Conservation (phyloP, 2,888 invertebrate genomes). For the Gymnosoma rotundatum region DNA sequence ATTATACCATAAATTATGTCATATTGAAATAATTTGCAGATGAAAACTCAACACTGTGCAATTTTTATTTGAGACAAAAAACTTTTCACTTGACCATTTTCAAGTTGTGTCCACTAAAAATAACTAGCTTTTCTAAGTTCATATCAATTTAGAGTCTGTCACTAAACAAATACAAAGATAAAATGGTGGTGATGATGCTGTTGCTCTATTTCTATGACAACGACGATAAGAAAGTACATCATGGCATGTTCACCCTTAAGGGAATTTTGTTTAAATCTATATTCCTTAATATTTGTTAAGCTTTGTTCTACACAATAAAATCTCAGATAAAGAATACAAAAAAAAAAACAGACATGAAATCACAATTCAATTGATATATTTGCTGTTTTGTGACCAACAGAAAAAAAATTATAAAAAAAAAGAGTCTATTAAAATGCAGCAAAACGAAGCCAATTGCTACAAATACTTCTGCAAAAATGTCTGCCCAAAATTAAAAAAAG, state of each 20-base stretch:
- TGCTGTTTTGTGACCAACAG: conserved; percentile 51
- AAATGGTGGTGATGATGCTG: conserved; percentile 9
- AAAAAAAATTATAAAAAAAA: conserved; percentile 21
- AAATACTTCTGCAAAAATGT: conserved; percentile 28
- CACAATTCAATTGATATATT: conserved; percentile 74
- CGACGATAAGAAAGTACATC: conserved; percentile 6
- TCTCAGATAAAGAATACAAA: conserved; percentile 62
- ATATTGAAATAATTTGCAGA: too few species aligned
- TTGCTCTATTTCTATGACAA: conserved; percentile 4
- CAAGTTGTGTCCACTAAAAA: conserved; percentile 53
- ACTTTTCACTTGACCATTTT: conserved; percentile 80
- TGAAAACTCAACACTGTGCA: conserved; percentile 26
- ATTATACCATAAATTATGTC: too few species aligned
- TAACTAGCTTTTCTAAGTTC: conserved; percentile 38
- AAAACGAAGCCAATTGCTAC: conserved; percentile 80
- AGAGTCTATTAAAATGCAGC: conserved; percentile 61
- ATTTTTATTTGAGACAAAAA: conserved; percentile 64
- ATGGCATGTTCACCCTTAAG: conserved; percentile 64
- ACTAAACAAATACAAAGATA: conserved; percentile 24
- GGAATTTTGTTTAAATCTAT: conserved; percentile 59
- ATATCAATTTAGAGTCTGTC: conserved; percentile 47
- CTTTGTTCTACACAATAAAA: conserved; percentile 51
- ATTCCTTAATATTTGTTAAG: conserved; percentile 40
- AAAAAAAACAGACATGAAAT: conserved; percentile 70
- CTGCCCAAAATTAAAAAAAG: conserved; percentile 31